Base-by-base conservation (phyloP, 2,888 invertebrate species). In the Pseudanteris insignis region DNA sequence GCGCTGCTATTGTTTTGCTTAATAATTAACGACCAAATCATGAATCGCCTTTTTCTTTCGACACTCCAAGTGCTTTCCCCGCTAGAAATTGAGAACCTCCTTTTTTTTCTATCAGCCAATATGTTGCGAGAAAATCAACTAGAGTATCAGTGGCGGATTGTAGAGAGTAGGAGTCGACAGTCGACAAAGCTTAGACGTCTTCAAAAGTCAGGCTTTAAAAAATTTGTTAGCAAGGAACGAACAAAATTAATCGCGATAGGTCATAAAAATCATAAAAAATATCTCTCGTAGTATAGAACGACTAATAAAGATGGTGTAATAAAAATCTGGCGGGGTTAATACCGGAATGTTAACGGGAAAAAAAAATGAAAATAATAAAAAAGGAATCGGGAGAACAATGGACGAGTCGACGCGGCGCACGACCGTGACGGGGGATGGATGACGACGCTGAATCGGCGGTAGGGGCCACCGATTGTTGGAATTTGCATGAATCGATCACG, bases 401-500 rank as follows among this genome's bases (percentile, higher is more conserved):
- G 74, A 65, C 66, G 69, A 72, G 65, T 66, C 66, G 71, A 73
- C 68, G 70, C 69, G 68, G 67, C 65, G 67, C 61, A 70, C 71
- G 68, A 65, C 65, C 51, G 61, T 69, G 66, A 68, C 66, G n/a
- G n/a, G n/a, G n/a, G n/a, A n/a, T n/a, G n/a, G n/a, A n/a, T n/a
- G n/a, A n/a, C n/a, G n/a, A n/a, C n/a, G n/a, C 53, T 54, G 38
- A 57, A 60, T 36, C 32, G 64, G 58, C n/a, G n/a, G n/a, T n/a
- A 53, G 44, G 65, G 67, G 58, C 65, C 64, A 65, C 60, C 73
- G 75, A 77, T 78, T 77, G 76, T 74, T 70, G 70, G 71, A 75
- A 78, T 78, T 77, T 76, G 72, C 76, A 78, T 75, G 76, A 77
- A 77, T 77, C 78, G 76, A 78, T 77, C 74, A 72, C 73, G 76